phyloP scores from a whole-genome alignment of 2,113 vertebrate genomes.

The Myotis lucifugus region DNA sequence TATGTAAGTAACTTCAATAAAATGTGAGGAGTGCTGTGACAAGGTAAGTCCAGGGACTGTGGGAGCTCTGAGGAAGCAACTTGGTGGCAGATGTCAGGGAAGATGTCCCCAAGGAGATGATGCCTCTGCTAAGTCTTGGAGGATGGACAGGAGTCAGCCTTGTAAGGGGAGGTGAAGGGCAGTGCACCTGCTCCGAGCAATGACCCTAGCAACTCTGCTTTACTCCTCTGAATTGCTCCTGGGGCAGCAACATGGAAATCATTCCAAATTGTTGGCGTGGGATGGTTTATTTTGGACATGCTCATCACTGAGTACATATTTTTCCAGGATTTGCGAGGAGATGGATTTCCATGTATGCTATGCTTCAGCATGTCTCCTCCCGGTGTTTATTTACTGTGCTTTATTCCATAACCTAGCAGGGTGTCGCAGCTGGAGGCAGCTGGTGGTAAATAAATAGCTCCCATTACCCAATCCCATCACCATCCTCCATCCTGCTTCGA shows the following conservation, averaged over 20 bases:
- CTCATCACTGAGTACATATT: slow-evolving; percentile 71
- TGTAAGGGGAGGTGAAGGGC: not conserved
- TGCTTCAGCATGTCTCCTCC: slow-evolving; percentile 34
- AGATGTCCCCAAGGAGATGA: not conserved
- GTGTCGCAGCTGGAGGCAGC: slow-evolving; percentile 71
- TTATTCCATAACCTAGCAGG: slow-evolving; percentile 70
- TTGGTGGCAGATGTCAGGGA: not conserved
- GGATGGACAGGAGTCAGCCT: not conserved
- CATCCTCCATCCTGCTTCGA: slow-evolving; percentile 33
- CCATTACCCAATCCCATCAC: slow-evolving; percentile 60
- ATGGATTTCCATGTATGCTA: slow-evolving; percentile 70
- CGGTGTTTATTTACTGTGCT: slow-evolving; percentile 74
- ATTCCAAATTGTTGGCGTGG: slow-evolving; percentile 42
- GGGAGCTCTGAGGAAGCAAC: not conserved
- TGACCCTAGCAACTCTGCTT: not conserved
- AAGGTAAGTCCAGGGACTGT: not conserved
- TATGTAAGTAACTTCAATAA: not conserved
- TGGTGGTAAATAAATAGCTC: slow-evolving; percentile 75
- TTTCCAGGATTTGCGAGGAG: slow-evolving; percentile 74
- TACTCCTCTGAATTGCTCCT: not conserved
- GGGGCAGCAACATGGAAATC: slow-evolving; percentile 31
- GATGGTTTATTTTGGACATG: slow-evolving; percentile 68
- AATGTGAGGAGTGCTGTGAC: not conserved
- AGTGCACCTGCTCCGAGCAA: not conserved
- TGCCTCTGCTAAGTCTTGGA: not conserved